Evolutionary conservation across 2,797 vertebrate genomes (phyloP), one percentile per base, ranked within the genome.

Genomic region (Channallabes apus): DNA sequence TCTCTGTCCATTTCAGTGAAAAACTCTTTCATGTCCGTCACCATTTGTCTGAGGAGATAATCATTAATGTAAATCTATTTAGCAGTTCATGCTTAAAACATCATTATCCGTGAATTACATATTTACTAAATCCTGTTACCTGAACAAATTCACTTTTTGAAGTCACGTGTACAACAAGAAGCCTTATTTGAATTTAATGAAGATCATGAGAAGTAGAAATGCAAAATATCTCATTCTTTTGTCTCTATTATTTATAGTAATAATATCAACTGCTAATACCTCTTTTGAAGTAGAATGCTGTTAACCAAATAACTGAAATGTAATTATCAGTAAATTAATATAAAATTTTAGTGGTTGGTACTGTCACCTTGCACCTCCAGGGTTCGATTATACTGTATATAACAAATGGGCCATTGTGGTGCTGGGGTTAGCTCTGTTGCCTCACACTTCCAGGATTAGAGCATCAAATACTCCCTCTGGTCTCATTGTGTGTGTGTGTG

Each of bases 11-110:
- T 56, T 76, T 76, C n/a, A 12, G 17, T 11, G 24, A 76, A 76
- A 54, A 75, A 75, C 72, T 75, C 46, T 75, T 54, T 75, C 46
- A 75, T 54, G 46, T 54, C 24, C 46, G 54, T 73, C 41, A 73
- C 46, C 6, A 51, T 73, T 76, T 73, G 24, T 15, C 27, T 76
- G 73, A 76, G 73, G 73, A 56, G 73, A 35, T 20, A 18, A 7
- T 68, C 32, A 9, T 22, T 69, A 69, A 38, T 0, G 64, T 32
- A 17, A 32, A 67, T 17, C 6, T 35, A 11, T 38, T 69, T 20
- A 69, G 20, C 67, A 69, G 8, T 35, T 9, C 32, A 69, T 38
- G 32, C 32, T 67, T 17, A 20, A 32, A 35, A 20, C 20, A 46
- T 72, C 20, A 12, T 71, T 24, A 24, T 72, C 11, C 11, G n/a